phyloP scores from a whole-genome alignment of 2,888 invertebrate species.

The Leucoma salicis region DNA sequence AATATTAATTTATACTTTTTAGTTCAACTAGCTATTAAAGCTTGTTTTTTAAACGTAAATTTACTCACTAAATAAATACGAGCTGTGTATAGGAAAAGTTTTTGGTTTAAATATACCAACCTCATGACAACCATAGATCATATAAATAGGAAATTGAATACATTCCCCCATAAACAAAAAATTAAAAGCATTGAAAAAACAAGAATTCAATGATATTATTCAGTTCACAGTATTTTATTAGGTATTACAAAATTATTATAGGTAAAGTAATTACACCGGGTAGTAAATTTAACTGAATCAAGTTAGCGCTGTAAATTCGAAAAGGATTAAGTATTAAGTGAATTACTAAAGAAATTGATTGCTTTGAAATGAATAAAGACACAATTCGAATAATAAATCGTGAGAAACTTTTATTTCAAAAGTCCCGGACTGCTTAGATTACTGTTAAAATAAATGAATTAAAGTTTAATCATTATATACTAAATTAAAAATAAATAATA shows the following conservation, averaged over 20 bases:
- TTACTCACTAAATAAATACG: too few species aligned
- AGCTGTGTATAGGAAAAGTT: too few species aligned
- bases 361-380: neutral
- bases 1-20: too few species aligned
- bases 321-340: neutral
- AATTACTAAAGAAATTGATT: neutral
- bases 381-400: neutral
- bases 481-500: neutral
- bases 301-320: neutral
- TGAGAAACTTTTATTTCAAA: constrained; percentile 1
- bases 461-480: neutral
- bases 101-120: too few species aligned
- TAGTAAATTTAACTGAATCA: neutral
- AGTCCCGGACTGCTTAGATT: neutral
- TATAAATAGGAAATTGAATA: too few species aligned
- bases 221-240: too few species aligned
- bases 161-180: too few species aligned
- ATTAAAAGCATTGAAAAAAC: too few species aligned
- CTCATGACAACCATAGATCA: too few species aligned
- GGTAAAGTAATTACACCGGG: neutral
- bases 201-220: too few species aligned
- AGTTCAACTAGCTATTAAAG: too few species aligned
- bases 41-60: too few species aligned
- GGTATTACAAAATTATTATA: constrained; percentile 7
- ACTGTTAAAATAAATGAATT: neutral